Conservation (phyloP, 37 sponge, comb jelly and placozoan species). For the Halichondria panicea region DNA sequence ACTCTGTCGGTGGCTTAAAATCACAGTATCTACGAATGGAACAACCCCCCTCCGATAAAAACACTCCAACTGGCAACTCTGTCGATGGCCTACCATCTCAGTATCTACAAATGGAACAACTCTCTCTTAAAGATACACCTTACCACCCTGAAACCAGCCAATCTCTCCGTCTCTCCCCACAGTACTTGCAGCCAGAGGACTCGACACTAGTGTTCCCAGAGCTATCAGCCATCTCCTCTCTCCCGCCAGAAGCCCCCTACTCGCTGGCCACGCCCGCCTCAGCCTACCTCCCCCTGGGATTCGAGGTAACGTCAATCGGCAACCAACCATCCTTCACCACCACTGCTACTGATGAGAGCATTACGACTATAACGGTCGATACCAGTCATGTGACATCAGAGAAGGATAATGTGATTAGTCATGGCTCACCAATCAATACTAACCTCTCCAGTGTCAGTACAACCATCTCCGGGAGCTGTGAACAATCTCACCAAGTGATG, state of each 20-base stretch:
- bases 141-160: not conserved
- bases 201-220: slow-evolving; percentile 20
- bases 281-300: slow-evolving; percentile 11
- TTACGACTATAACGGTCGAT: not conserved
- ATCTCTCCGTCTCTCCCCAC: not conserved
- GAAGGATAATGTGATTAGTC: not conserved
- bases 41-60: not conserved
- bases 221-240: slow-evolving; percentile 12
- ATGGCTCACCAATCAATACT: not conserved
- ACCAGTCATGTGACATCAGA: not conserved
- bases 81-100: too few relatives aligned
- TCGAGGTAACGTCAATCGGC: not conserved
- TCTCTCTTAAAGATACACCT: not conserved
- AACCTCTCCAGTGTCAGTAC: not conserved
- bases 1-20: too few relatives aligned
- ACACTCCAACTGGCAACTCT: too few relatives aligned
- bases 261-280: slow-evolving; percentile 28
- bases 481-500: not conserved
- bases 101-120: not conserved
- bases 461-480: not conserved
- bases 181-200: not conserved
- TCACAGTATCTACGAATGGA: too few relatives aligned
- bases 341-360: not conserved
- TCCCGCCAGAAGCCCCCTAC: not conserved
- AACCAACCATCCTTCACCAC: not conserved